Percentiles rank a stretch among this genome's conserved stretches.
Conservation (phyloP, 2,888 invertebrate species). For the Drosophila nigricruria region DNA sequence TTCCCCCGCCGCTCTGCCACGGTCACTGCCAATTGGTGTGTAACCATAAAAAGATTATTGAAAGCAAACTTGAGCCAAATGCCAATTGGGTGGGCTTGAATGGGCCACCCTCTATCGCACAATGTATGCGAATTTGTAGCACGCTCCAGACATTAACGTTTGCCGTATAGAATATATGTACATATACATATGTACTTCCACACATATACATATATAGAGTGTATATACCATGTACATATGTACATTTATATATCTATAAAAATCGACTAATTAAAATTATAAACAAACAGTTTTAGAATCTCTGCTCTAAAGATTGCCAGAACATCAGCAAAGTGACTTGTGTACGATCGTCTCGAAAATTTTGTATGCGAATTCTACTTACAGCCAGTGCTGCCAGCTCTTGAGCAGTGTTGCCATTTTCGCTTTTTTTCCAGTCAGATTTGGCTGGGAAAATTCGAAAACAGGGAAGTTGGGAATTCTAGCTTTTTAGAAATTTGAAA, state of each 20-base stretch:
- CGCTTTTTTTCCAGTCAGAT: no score
- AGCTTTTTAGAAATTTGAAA: no score
- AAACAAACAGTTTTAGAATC: slow-evolving; percentile 34
- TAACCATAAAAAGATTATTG: slow-evolving; percentile 68
- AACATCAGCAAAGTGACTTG: slow-evolving; percentile 1
- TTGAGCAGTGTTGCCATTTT: no score
- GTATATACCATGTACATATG: no score
- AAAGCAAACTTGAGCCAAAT: slow-evolving; percentile 57
- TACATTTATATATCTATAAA: slow-evolving; percentile 20
- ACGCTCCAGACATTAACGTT: slow-evolving; percentile 41
- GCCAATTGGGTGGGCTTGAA: slow-evolving; percentile 53
- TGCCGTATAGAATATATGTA: slow-evolving; percentile 16
- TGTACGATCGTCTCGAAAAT: slow-evolving; percentile 2
- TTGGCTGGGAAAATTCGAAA: no score
- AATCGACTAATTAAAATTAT: slow-evolving; percentile 39
- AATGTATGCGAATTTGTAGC: slow-evolving; percentile 36
- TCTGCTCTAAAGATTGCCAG: slow-evolving; percentile 23
- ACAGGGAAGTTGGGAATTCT: no score
- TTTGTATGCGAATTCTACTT: neutral
- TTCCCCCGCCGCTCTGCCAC: slow-evolving; percentile 5
- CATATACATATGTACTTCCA: neutral
- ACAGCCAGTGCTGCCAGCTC: no score
- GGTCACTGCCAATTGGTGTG: slow-evolving; percentile 49
- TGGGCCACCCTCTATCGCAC: slow-evolving; percentile 14
- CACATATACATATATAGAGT: neutral